phyloP scores from a whole-genome alignment of 2,888 invertebrate genomes.

The Oscheius sp. region DNA sequence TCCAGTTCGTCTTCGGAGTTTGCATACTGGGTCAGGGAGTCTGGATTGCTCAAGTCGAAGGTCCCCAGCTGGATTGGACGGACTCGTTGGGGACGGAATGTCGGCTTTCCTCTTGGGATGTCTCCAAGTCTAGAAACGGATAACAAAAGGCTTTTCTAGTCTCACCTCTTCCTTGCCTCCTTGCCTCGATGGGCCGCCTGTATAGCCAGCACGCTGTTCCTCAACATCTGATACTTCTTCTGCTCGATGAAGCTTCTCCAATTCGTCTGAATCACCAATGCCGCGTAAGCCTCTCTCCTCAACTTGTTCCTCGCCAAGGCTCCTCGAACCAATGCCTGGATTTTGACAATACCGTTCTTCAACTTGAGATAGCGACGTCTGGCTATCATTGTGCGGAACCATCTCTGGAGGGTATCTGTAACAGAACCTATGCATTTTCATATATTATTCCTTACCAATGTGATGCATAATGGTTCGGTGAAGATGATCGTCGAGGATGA shows the following conservation, averaged over 20 bases:
- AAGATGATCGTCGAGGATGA: constrained; percentile 88
- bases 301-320: constrained; percentile 78
- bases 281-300: constrained; percentile 75
- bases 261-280: constrained; percentile 83
- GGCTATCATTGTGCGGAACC: constrained; percentile 87
- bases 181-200: constrained; percentile 78
- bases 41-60: constrained; percentile 67
- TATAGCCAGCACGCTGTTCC: constrained; percentile 75
- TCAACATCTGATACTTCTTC: constrained; percentile 81
- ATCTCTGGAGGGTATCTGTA: constrained; percentile 85
- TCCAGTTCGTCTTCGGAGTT: constrained; percentile 51
- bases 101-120: constrained; percentile 41
- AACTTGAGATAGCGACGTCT: constrained; percentile 84
- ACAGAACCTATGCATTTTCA: too few species aligned
- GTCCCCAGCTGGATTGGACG: constrained; percentile 61
- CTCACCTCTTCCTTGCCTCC: constrained; percentile 45
- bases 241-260: constrained; percentile 81
- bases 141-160: background rate
- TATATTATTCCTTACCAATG: constrained; percentile 77
- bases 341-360: constrained; percentile 82
- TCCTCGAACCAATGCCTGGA: constrained; percentile 83
- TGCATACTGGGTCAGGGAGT: constrained; percentile 48
- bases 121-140: constrained; percentile 44
- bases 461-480: constrained; percentile 93
- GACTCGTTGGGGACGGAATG: constrained; percentile 52